Percentiles rank a stretch among this genome's conserved stretches.
Evolutionary conservation across 35 echinoderm and acorn worm species (phyloP).

Genomic region (Apostichopus parvimensis): DNA sequence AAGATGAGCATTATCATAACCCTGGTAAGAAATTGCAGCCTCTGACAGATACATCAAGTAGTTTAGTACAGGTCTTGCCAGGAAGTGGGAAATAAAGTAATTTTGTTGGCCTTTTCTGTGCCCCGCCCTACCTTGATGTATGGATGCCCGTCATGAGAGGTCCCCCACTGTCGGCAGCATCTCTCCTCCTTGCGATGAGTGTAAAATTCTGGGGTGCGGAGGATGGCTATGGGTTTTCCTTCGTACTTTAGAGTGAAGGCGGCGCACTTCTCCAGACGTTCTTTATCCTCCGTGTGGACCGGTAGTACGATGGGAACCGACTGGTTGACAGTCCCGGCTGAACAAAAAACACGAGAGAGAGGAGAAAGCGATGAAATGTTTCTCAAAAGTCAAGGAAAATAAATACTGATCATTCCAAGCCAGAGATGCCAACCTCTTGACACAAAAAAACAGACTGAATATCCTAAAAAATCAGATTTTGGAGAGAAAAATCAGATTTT

Average conservation of each 20-base stretch:
- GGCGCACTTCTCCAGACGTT: conserved; percentile 67
- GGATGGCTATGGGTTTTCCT: conserved; percentile 76
- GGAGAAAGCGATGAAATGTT: background rate
- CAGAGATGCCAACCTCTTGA: no score
- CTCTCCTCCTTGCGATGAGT: conserved; percentile 89
- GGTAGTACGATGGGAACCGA: conserved; percentile 94
- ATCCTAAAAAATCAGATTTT: no score
- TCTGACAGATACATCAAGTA: no score
- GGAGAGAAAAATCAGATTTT: no score
- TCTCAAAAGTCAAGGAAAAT: no score
- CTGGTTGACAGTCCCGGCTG: conserved; percentile 88
- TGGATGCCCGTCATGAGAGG: conserved; percentile 79
- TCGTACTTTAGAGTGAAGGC: conserved; percentile 87
- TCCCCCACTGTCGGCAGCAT: conserved; percentile 94
- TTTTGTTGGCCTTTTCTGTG: no score
- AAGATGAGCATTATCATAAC: no score
- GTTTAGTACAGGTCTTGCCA: no score
- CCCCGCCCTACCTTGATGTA: conserved; percentile 86
- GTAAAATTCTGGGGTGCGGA: conserved; percentile 94
- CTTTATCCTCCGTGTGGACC: conserved; percentile 84
- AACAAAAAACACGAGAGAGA: background rate
- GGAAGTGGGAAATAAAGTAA: no score
- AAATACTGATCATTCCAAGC: no score
- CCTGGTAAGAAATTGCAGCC: no score
- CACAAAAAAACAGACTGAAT: no score